Conservation (phyloP, 2,113 vertebrate species). For the Notarius lentiginosus region DNA sequence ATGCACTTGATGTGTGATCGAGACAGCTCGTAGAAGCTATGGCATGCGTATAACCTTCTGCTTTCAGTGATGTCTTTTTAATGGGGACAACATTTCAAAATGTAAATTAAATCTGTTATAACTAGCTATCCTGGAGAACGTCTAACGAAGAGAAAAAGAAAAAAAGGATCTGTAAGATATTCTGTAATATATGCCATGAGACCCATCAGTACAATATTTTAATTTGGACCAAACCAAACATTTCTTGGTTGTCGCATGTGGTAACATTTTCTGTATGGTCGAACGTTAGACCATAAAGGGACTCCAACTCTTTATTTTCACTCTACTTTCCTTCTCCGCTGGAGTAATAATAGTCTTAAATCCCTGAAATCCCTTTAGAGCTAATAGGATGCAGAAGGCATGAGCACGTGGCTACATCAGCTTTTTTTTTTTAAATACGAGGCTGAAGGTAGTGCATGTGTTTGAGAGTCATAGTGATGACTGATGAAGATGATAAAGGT, state of each 20-base stretch:
- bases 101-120: not conserved
- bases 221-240: not conserved
- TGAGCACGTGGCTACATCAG: not conserved
- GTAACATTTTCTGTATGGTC: not conserved
- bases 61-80: slow-evolving; percentile 17
- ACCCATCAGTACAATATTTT: not conserved
- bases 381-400: slow-evolving; percentile 41
- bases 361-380: slow-evolving; percentile 47
- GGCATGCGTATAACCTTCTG: not conserved
- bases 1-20: not conserved
- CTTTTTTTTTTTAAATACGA: not conserved
- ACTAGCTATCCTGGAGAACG: not conserved
- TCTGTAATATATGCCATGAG: not conserved
- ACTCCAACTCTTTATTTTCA: slow-evolving; percentile 15
- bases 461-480: not conserved
- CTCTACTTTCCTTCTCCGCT: slow-evolving; percentile 17
- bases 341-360: slow-evolving; percentile 44
- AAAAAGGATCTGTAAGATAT: not conserved
- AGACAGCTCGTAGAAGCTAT: not conserved
- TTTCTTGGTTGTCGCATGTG: not conserved
- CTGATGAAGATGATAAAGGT: not conserved
- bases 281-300: not conserved
- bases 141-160: not conserved
- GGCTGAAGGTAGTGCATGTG: not conserved
- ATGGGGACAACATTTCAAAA: not conserved